phyloP scores from a whole-genome alignment of 2,888 invertebrate species.

The Dolomedes plantarius region DNA sequence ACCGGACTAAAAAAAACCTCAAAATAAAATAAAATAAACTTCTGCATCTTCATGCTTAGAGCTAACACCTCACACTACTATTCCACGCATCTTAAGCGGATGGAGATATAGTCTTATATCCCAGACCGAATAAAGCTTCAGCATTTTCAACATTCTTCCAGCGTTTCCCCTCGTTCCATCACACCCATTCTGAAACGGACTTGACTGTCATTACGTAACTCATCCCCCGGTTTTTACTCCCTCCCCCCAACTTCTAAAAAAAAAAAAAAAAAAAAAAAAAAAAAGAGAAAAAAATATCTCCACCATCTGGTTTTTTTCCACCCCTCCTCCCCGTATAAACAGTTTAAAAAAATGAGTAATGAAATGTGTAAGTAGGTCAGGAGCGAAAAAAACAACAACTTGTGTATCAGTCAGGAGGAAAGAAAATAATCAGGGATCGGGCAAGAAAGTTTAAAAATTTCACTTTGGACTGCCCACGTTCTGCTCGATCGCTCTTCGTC shows the following conservation, averaged over 20 bases:
- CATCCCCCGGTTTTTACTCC: conserved; percentile 16
- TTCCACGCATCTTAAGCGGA: too few species aligned
- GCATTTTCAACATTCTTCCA: not conserved
- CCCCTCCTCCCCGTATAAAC: conserved; percentile 16
- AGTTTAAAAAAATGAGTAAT: conserved; percentile 31
- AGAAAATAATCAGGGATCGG: not conserved
- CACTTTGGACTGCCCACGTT: too few species aligned
- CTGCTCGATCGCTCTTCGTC: too few species aligned
- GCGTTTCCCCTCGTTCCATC: not conserved
- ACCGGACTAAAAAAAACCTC: too few species aligned
- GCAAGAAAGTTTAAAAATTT: conserved; percentile 1
- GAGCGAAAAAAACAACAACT: not conserved
- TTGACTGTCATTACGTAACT: conserved; percentile 42
- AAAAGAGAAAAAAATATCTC: conserved; percentile 16
- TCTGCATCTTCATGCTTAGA: too few species aligned
- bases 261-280: too few species aligned
- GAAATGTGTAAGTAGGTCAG: conserved; percentile 62
- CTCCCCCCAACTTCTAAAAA: too few species aligned
- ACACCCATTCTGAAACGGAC: conserved; percentile 3
- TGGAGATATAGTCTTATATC: too few species aligned
- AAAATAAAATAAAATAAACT: too few species aligned
- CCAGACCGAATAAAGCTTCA: too few species aligned
- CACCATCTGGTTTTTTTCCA: conserved; percentile 53
- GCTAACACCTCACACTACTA: too few species aligned
- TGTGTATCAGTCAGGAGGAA: not conserved